Base-by-base conservation (phyloP, 2,797 vertebrate genomes). In the Galago senegalensis region DNA sequence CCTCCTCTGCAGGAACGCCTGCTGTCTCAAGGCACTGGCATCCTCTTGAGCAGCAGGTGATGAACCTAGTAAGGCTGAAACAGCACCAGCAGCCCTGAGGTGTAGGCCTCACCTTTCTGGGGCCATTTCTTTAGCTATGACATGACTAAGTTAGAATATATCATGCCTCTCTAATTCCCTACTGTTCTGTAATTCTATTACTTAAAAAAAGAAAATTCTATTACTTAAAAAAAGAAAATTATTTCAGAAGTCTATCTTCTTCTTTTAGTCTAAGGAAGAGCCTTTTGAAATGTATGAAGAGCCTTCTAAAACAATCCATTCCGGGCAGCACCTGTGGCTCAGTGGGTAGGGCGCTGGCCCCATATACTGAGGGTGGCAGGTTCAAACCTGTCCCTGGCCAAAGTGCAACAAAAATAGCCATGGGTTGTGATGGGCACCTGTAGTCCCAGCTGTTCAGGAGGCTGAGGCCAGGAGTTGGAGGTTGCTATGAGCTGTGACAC, bases 261-360 rank as follows among this genome's bases (percentile, higher is more conserved):
- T 63, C 23, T 37, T 92, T 73, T 77, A 81, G 8, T 53, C 34
- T 1, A 80, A 93, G 43, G 20, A 79, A 61, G 17, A 94, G 23
- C 9, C 40, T 93, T 84, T 73, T 21, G 18, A 87, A 91, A 76
- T 73, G 60, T 40, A 77, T 23, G 79, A 77, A 63, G 5, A 20
- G 23, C 17, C 43, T 84, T 79, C 77, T n/a, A 56, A 92, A 97
- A 80, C 23, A 91, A 89, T 53, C 40, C 79, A 13, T 85, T 89
- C 29, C 17, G 14, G 49, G 49, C 49, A 53, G 49, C 49, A 4
- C 49, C 14, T 53, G 14, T 53, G 49, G 49, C 49, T 53, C 49
- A 53, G 49, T 14, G 14, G 14, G 14, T 53, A 53, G 49, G 14
- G 14, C 14, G 4, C 49, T 14, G 14, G 49, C 14, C 14, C 49